These are phyloP conservation scores for Bos indicus DNA, from an alignment of 2,113 vertebrate genomes.

Conservation along the genomic window DNA sequence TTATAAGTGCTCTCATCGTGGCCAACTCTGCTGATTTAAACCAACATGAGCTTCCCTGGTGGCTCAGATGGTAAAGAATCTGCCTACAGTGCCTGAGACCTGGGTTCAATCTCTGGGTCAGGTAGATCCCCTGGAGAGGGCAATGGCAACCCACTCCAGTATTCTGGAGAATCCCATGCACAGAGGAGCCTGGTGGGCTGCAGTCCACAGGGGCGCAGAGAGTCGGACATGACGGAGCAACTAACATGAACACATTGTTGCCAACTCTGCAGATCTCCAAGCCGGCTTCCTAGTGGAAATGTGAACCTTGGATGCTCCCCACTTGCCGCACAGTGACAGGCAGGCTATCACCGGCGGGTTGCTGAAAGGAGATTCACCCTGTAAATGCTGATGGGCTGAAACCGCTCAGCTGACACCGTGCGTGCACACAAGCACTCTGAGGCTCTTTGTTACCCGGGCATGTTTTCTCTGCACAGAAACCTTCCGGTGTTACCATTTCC, in stretches of 20 bases:
- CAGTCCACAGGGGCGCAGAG: background rate
- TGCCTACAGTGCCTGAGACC: background rate
- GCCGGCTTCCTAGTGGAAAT: background rate
- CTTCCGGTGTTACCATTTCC: background rate
- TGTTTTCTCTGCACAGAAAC: background rate
- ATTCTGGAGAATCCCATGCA: background rate
- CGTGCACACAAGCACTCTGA: background rate
- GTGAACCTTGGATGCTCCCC: background rate
- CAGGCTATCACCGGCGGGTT: background rate
- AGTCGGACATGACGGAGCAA: background rate
- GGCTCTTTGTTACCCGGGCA: background rate
- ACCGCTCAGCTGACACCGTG: fast-evolving
- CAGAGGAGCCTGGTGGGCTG: background rate
- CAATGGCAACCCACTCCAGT: background rate
- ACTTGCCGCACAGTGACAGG: background rate
- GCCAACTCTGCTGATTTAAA: background rate
- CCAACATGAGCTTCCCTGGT: background rate
- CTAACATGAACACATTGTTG: background rate
- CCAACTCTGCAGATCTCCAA: background rate
- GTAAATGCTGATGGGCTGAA: background rate
- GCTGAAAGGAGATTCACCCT: background rate
- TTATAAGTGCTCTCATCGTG: background rate
- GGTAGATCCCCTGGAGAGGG: background rate
- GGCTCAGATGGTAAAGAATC: background rate
- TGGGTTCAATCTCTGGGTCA: background rate